These are phyloP conservation scores for Scaptomyza polygonia DNA, from an alignment of 2,888 invertebrate species.

Conservation along the genomic window DNA sequence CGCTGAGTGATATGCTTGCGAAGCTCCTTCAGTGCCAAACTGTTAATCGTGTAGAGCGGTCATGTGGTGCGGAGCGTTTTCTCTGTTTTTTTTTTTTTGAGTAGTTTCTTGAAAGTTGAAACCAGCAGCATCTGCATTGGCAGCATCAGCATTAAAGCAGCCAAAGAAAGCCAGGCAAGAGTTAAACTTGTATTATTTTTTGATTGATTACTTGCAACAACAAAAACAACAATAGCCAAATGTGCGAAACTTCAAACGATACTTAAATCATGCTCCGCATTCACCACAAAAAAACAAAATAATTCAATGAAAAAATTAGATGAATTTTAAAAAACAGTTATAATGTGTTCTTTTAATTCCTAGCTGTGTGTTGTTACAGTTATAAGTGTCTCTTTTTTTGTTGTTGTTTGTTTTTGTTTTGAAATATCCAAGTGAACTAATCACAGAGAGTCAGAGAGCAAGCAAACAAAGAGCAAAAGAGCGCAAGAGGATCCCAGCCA, in stretches of 20 bases:
- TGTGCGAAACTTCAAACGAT: constrained; percentile 27
- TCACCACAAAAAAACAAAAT: not conserved
- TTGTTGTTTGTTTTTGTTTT: constrained; percentile 49
- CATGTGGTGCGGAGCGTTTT: constrained; percentile 72
- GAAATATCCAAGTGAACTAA: constrained; percentile 36
- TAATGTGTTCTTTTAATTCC: constrained; percentile 35
- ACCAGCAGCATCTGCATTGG: constrained; percentile 24
- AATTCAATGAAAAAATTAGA: not conserved
- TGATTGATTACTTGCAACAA: constrained; percentile 32
- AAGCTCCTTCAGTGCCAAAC: constrained; percentile 81
- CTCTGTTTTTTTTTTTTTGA: constrained; percentile 61
- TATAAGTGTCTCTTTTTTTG: constrained; percentile 17
- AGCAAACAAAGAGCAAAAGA: constrained; percentile 10
- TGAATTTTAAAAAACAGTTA: constrained; percentile 12
- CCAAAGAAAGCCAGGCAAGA: constrained; percentile 38
- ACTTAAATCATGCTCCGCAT: constrained; percentile 6
- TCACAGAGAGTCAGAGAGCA: constrained; percentile 6
- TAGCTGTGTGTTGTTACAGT: constrained; percentile 8
- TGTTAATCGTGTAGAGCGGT: constrained; percentile 82
- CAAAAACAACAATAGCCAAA: constrained; percentile 15
- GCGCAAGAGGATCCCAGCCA: constrained; percentile 32
- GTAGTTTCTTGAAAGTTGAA: constrained; percentile 61
- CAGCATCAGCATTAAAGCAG: constrained; percentile 27
- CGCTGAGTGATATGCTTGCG: constrained; percentile 50
- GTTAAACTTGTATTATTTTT: constrained; percentile 36